phyloP scores from a whole-genome alignment of 2,797 vertebrate genomes.

The Artibeus jamaicensis region DNA sequence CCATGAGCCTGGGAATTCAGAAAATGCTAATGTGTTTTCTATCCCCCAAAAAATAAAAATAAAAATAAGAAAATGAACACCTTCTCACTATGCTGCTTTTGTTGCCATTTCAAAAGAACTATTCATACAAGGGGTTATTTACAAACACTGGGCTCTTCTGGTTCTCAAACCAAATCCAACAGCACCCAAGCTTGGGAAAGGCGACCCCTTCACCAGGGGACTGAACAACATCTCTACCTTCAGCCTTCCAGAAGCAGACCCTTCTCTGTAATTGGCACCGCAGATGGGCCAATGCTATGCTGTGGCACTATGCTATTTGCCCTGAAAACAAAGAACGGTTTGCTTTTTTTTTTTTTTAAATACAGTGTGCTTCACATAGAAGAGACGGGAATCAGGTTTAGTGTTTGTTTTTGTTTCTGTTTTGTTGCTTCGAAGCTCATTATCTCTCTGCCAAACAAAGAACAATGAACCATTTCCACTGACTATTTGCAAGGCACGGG shows the following conservation, averaged over 20 bases:
- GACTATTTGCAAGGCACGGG: conserved; percentile 5
- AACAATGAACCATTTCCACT: background rate
- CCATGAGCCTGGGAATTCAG: background rate
- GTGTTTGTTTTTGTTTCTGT: background rate
- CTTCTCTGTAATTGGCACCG: background rate
- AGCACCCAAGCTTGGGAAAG: background rate
- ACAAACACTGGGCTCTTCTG: background rate
- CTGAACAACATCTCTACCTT: background rate
- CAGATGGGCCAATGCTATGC: background rate
- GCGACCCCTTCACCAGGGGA: background rate
- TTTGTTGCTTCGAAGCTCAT: background rate
- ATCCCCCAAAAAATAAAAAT: background rate
- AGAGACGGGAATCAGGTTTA: background rate
- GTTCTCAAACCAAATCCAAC: background rate
- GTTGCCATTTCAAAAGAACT: background rate
- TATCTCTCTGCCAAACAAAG: conserved; percentile 27
- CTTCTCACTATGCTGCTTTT: background rate
- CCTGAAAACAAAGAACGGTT: conserved; percentile 16
- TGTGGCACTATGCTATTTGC: background rate
- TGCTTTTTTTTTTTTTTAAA: background rate
- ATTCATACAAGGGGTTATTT: background rate
- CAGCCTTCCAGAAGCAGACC: background rate
- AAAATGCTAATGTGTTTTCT: background rate
- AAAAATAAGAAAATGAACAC: background rate
- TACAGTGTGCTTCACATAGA: background rate